These are phyloP conservation scores for Mesorhabditis spiculigera DNA, from an alignment of 2,888 invertebrate genomes.

Conservation along the genomic window DNA sequence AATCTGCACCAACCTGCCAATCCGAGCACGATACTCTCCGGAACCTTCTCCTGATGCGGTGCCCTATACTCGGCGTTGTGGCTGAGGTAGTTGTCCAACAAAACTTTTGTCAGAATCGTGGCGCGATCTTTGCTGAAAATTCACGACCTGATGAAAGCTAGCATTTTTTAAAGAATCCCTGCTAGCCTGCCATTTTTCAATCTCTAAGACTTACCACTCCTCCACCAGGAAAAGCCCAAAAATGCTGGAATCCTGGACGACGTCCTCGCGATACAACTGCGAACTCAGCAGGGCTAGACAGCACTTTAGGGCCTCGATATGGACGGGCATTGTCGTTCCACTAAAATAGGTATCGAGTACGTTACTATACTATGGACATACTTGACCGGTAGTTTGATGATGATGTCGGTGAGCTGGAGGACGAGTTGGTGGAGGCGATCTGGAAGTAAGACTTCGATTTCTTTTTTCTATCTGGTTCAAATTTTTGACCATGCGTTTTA, in stretches of 20 bases:
- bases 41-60: conserved; percentile 61
- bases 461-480: conserved; percentile 31
- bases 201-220: conserved; percentile 21
- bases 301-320: conserved; percentile 61
- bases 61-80: conserved; percentile 50
- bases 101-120: conserved; percentile 58
- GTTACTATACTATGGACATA: conserved; percentile 61
- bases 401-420: conserved; percentile 74
- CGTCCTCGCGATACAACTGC: conserved; percentile 62
- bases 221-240: conserved; percentile 60
- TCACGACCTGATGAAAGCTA: too few species aligned
- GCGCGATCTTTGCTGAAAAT: conserved; percentile 16
- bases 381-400: conserved; percentile 77
- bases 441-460: conserved; percentile 66
- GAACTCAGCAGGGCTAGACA: conserved; percentile 61
- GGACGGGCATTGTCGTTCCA: conserved; percentile 47
- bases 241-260: conserved; percentile 58
- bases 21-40: conserved; percentile 81
- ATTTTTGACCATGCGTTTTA: conserved; percentile 9
- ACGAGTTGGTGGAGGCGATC: conserved; percentile 66
- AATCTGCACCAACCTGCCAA: conserved; percentile 66
- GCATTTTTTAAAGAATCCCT: too few species aligned
- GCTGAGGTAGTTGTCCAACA: conserved; percentile 60
- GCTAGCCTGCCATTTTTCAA: not conserved
- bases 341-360: conserved; percentile 29